These are phyloP conservation scores for Graphium colonna DNA, from an alignment of 2,888 invertebrate genomes.

Conservation along the genomic window DNA sequence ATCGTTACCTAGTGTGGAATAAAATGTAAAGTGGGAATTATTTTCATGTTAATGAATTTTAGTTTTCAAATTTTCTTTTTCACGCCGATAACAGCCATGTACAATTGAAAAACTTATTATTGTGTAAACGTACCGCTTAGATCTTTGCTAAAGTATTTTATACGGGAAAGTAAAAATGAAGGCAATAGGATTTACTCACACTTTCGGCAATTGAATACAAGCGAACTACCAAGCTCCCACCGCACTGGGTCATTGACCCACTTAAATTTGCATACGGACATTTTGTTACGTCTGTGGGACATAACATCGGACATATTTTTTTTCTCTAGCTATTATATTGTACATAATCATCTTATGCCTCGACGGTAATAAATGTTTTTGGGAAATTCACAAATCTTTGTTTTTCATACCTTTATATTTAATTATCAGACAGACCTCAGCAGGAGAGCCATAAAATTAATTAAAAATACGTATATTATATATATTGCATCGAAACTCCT, in stretches of 20 bases:
- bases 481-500: not conserved
- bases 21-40: no score
- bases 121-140: no score
- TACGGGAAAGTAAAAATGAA: conserved; percentile 6
- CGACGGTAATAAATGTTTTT: no score
- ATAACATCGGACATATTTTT: not conserved
- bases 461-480: not conserved
- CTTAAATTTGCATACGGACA: conserved; percentile 1
- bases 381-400: no score
- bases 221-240: conserved; percentile 33
- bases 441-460: no score
- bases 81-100: no score
- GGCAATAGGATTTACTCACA: conserved; percentile 43
- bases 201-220: conserved; percentile 49
- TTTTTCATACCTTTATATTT: not conserved
- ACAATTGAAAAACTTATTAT: no score
- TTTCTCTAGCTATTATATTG: not conserved
- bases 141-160: not conserved
- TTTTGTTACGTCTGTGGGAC: not conserved
- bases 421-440: no score
- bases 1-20: no score
- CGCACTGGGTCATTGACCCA: conserved; percentile 27
- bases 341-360: no score
- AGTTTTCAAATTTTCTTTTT: no score
- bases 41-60: no score